phyloP scores from a whole-genome alignment of 2,113 vertebrate species.

The Rhynchomys soricoides region DNA sequence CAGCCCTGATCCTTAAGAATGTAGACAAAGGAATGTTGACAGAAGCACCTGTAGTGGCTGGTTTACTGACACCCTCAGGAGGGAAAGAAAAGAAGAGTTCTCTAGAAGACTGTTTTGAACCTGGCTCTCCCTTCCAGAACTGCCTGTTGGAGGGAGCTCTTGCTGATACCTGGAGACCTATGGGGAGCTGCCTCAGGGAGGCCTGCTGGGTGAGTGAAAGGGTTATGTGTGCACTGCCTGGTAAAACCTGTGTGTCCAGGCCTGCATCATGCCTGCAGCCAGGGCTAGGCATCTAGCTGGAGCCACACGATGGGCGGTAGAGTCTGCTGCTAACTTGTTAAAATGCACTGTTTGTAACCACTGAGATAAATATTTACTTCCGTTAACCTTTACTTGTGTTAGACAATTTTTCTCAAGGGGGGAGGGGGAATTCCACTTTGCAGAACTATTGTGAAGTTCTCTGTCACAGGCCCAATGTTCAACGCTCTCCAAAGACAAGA shows the following conservation, averaged over 20 bases:
- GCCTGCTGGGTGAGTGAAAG: too few relatives aligned
- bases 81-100: slow-evolving; percentile 33
- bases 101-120: slow-evolving; percentile 9
- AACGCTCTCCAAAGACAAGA: slow-evolving; percentile 25
- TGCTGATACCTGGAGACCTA: neutral
- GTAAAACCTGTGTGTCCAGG: neutral
- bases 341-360: slow-evolving; percentile 71
- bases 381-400: slow-evolving; percentile 72
- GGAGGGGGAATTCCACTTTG: neutral
- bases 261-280: neutral
- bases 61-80: slow-evolving; percentile 55
- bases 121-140: neutral
- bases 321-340: slow-evolving; percentile 62
- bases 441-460: slow-evolving; percentile 55
- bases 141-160: neutral
- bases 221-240: too few relatives aligned
- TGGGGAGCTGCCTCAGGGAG: neutral
- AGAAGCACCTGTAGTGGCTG: slow-evolving; percentile 59
- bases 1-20: slow-evolving; percentile 56
- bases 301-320: slow-evolving; percentile 40
- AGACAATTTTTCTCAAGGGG: slow-evolving; percentile 46
- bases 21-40: slow-evolving; percentile 60
- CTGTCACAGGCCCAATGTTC: slow-evolving; percentile 27
- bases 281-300: neutral
- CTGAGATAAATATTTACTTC: slow-evolving; percentile 77